Evolutionary conservation across 2,113 vertebrate genomes (phyloP), one percentile per base, ranked within the genome.

Genomic region (Aptenodytes forsteri): DNA sequence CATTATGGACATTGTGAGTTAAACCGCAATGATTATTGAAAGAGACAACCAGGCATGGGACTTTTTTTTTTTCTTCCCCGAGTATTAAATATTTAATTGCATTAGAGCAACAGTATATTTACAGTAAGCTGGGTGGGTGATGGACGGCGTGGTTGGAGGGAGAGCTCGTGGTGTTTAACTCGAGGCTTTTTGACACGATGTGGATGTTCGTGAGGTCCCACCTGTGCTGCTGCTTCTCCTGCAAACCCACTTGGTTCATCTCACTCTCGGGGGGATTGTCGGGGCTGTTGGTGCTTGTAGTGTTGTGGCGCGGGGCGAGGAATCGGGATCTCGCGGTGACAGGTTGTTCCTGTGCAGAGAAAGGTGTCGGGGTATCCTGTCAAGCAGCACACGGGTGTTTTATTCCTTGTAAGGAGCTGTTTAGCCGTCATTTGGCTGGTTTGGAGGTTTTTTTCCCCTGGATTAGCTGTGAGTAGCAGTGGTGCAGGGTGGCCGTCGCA

Each of bases 11-110:
- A 2, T 25, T 77, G 66, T 0, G 2, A 89, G 87, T 76, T 73
- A 76, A 80, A 70, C 54, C 4, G 2, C 83, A 89, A 77, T n/a
- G 16, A 7, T 86, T 69, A 49, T 55, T 49, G 61, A 65, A 93
- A 90, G 90, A 94, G 90, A 81, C 75, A 61, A 44, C 52, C 81
- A 62, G 70, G 46, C 36, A 16, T 34, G 65, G 47, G 79, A 47
- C 77, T 36, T 49, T 29, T 64, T 27, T 27, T 84, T 5, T 6
- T 13, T 6, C 21, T 80, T 58, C 52, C 49, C 54, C 6, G 6
- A 72, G 56, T 91, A 23, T 78, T 95, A 70, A 97, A 97, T 97
- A 95, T 97, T 96, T 96, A 94, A 96, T 96, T 67, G 76, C 80
- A 40, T 89, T 67, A 36, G 79, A 89, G 52, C 87, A 77, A 36